Evolutionary conservation across 2,888 invertebrate species (phyloP).

Genomic region (Zootermopsis nevadensis): DNA sequence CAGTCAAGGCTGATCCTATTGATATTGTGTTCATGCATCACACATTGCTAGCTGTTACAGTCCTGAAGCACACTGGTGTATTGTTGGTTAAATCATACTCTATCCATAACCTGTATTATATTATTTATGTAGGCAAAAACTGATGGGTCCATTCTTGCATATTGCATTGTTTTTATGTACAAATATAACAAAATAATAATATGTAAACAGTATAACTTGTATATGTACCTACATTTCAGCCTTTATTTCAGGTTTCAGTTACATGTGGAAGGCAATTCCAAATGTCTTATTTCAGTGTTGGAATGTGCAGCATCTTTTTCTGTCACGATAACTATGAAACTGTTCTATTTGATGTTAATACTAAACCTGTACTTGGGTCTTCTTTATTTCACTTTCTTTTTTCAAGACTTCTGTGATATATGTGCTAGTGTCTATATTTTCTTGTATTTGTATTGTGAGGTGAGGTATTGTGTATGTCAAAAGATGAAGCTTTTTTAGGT

Average conservation of each 20-base stretch:
- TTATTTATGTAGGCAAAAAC: too few species aligned
- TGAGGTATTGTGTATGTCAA: background rate
- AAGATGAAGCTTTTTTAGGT: slow-evolving; percentile 41
- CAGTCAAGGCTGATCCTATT: too few species aligned
- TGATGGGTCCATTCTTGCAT: too few species aligned
- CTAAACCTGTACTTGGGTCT: slow-evolving; percentile 27
- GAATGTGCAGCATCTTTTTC: background rate
- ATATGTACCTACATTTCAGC: background rate
- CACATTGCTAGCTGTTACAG: too few species aligned
- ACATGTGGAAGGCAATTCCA: background rate
- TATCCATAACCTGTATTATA: too few species aligned
- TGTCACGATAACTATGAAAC: background rate
- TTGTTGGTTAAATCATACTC: too few species aligned
- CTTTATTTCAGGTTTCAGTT: background rate
- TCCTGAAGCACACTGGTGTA: too few species aligned
- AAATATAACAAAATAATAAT: too few species aligned
- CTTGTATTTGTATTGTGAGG: background rate
- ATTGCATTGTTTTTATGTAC: too few species aligned
- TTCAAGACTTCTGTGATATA: background rate
- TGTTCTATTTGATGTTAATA: background rate
- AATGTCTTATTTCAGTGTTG: background rate
- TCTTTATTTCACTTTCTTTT: slow-evolving; percentile 31
- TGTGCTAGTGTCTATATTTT: slow-evolving; percentile 4
- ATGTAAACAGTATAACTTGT: too few species aligned
- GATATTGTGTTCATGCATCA: too few species aligned